Base-by-base conservation (phyloP, 2,797 vertebrate species). In the Harpagifer antarcticus region DNA sequence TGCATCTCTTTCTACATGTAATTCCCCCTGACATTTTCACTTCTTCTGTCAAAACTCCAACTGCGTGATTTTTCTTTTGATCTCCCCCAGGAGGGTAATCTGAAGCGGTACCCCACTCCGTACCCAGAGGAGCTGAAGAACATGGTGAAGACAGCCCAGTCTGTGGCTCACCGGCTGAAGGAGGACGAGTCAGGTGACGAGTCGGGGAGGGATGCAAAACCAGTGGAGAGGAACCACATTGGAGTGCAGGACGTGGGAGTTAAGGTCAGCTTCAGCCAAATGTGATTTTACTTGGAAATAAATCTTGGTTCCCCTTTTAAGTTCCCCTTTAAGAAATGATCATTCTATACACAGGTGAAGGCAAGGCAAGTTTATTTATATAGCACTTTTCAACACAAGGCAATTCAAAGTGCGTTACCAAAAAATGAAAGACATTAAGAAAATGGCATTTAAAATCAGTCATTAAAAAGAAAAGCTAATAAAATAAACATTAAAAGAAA, bases 121-220 rank as follows among this genome's bases (percentile, higher is more conserved):
- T 99, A 99, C 86, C 98, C 98, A 9, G 98, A 99, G 66, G 98
- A 99, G 87, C 91, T 99, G 91, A 99, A 99, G 92, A 99, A 97
- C 94, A 99, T 99, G 98, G 98, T 99, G 62, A 99, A 99, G 94
- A 99, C 98, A 0, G 98, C 98, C 57, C 98, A 99, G 91, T 99
- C 96, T 1, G 97, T 99, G 84, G 97, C 99, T 60, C 97, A 99
- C 76, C 93, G 97, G 78, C 94, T 99, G 61, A 98, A 96, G 92
- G 98, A 99, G 89, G 98, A 99, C 72, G 98, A 98, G 75, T 96
- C 95, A 0, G 79, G 89, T 17, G 97, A 98, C 12, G 96, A 96
- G 83, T 86, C 84, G 1, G 92, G 91, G 20, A 96, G 90, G 88
- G 97, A 97, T 10, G 57, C 93, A 73, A 97, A 95, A 82, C 86